phyloP scores from a whole-genome alignment of 1,140 invertebrate species.

The Andrena cerasifolii region DNA sequence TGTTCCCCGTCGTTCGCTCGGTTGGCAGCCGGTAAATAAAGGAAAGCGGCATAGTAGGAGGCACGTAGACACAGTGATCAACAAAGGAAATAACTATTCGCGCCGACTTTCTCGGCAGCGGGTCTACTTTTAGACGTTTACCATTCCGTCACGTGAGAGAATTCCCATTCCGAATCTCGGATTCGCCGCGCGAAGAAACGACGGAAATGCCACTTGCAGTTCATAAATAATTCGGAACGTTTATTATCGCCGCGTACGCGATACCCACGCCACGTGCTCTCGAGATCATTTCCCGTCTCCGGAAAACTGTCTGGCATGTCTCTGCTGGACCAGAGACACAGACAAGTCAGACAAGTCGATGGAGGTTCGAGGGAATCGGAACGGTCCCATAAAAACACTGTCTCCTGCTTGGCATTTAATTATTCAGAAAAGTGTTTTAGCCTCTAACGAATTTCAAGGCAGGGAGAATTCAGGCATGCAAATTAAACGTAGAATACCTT shows the following conservation, averaged over 20 bases:
- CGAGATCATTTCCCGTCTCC: neutral
- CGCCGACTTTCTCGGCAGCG: conserved; percentile 28
- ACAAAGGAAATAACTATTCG: conserved; percentile 15
- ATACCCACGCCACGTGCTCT: conserved; percentile 22
- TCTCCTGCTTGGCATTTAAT: too few species aligned
- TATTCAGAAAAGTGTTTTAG: too few species aligned
- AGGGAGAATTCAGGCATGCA: too few species aligned
- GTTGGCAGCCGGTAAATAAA: neutral
- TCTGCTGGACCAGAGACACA: neutral
- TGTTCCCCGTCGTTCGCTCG: neutral
- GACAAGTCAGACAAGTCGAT: neutral
- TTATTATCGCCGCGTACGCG: conserved; percentile 53
- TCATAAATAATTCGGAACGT: conserved; percentile 63
- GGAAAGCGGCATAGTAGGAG: conserved; percentile 14
- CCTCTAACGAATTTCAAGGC: too few species aligned
- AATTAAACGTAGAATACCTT: too few species aligned
- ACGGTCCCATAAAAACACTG: neutral
- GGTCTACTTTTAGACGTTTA: conserved; percentile 43
- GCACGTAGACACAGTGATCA: neutral
- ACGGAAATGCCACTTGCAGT: conserved; percentile 55
- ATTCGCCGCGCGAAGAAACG: conserved; percentile 28
- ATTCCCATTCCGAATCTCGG: conserved; percentile 31
- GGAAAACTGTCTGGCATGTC: conserved; percentile 2
- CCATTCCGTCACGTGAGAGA: conserved; percentile 41
- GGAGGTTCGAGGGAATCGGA: neutral